Base-by-base conservation (phyloP, 1,140 invertebrate genomes). In the Arctopsyche grandis region DNA sequence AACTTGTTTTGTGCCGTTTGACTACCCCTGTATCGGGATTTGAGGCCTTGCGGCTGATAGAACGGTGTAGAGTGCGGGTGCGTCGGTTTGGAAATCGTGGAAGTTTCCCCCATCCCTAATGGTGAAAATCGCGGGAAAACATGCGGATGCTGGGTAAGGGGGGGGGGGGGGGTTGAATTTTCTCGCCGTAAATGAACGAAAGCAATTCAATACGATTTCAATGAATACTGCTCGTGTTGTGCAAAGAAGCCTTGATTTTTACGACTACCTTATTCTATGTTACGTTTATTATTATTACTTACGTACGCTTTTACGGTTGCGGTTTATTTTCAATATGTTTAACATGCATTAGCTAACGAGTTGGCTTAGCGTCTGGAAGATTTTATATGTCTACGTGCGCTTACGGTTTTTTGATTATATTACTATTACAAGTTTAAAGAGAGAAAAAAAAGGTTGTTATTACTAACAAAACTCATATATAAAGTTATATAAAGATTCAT, bases 151-250 rank as follows among this genome's bases (percentile, higher is more conserved):
- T 9, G 21, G 58, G 24, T 22, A 66, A 66, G 24, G 9, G 63
- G 5, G 21, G 58, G 9, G 58, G 24, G 9, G 63, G 5, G 21
- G 58, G 9, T 5, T 60, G 58, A 22, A 26, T 24, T 66, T 66
- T 26, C 19, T 12, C 48, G 48, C 16, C 12, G 48, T 52, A 38
- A 38, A 52, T 52, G 48, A 52, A 16, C 48, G 16, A 52, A 52
- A 60, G 56, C 21, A 60, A 60, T 60, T 60, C 56, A 60, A 60
- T 60, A 19, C 56, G 21, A 60, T 60, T 60, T 21, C 56, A 60
- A 19, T 60, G 56, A 60, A 60, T 60, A 21, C 29, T 60, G 1
- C 56, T 0, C 48, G 48, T 52, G 48, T 19, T 21, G 56, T 9
- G 56, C 7, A 60, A 9, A 21, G 21, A 60, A 60, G 16, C 56